Conservation (phyloP, 2,888 invertebrate genomes). For the Sinohyriopsis cumingii region DNA sequence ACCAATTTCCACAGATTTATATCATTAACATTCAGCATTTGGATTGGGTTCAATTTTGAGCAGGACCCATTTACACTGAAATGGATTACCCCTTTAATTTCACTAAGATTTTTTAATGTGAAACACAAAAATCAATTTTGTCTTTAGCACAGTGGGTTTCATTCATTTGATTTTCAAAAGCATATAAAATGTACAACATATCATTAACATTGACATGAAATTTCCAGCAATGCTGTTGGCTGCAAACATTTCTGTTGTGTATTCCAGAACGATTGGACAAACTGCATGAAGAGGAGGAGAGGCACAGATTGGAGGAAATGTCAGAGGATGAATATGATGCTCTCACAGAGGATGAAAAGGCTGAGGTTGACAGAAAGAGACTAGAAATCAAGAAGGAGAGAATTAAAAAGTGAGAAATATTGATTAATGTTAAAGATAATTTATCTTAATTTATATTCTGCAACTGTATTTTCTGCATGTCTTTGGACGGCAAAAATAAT, state of each 20-base stretch:
- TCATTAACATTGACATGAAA: neutral
- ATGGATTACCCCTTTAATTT: neutral
- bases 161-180: neutral
- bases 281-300: constrained; percentile 61
- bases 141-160: neutral
- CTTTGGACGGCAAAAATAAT: too few relatives aligned
- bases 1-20: too few relatives aligned
- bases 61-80: too few relatives aligned
- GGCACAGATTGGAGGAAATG: constrained; percentile 70
- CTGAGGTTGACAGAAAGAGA: constrained; percentile 67
- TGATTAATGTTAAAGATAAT: neutral
- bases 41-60: too few relatives aligned
- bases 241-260: neutral
- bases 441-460: too few relatives aligned
- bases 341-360: constrained; percentile 66
- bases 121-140: neutral
- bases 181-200: neutral
- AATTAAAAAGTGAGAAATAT: constrained; percentile 61
- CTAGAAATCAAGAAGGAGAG: constrained; percentile 69
- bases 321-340: constrained; percentile 72
- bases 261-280: constrained; percentile 51
- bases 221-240: neutral
- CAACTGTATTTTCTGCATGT: neutral
- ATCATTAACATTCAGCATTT: too few relatives aligned
- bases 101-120: too few relatives aligned